These are phyloP conservation scores for Noctuana brunneofusca DNA, from an alignment of 2,888 invertebrate genomes.

Conservation along the genomic window DNA sequence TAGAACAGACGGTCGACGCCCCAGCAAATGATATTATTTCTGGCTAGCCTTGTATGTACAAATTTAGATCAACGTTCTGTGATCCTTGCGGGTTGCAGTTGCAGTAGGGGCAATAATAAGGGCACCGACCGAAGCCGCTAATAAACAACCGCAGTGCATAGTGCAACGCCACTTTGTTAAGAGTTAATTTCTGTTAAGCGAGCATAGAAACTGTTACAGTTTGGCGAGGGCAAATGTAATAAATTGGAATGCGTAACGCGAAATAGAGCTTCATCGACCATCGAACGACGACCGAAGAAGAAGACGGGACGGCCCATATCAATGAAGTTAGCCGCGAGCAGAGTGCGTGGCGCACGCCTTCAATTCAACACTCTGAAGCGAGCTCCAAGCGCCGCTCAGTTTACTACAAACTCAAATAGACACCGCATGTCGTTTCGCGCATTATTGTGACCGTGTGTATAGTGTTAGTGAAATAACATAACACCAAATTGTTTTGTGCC, in stretches of 20 bases:
- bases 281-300: slow-evolving; percentile 61
- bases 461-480: slow-evolving; percentile 79
- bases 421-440: slow-evolving; percentile 69
- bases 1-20: slow-evolving; percentile 58
- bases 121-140: slow-evolving; percentile 33
- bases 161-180: slow-evolving; percentile 22
- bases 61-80: slow-evolving; percentile 58
- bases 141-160: slow-evolving; percentile 31
- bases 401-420: slow-evolving; percentile 67
- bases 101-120: slow-evolving; percentile 27
- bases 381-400: slow-evolving; percentile 75
- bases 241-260: slow-evolving; percentile 73
- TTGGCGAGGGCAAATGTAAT: slow-evolving; percentile 52
- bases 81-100: slow-evolving; percentile 35
- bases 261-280: slow-evolving; percentile 74
- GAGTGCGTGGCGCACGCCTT: slow-evolving; percentile 62
- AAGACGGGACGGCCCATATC: slow-evolving; percentile 47
- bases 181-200: slow-evolving; percentile 27
- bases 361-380: slow-evolving; percentile 62
- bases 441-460: slow-evolving; percentile 70
- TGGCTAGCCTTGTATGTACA: slow-evolving; percentile 50
- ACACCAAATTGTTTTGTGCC: slow-evolving; percentile 76
- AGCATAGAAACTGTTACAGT: slow-evolving; percentile 34
- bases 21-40: slow-evolving; percentile 64
- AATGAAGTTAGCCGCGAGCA: slow-evolving; percentile 64